A percentile compares a stretch with the other conserved stretches of the same genome.
Evolutionary conservation across 2,113 vertebrate species (phyloP).

Genomic region (Bufo gargarizans): DNA sequence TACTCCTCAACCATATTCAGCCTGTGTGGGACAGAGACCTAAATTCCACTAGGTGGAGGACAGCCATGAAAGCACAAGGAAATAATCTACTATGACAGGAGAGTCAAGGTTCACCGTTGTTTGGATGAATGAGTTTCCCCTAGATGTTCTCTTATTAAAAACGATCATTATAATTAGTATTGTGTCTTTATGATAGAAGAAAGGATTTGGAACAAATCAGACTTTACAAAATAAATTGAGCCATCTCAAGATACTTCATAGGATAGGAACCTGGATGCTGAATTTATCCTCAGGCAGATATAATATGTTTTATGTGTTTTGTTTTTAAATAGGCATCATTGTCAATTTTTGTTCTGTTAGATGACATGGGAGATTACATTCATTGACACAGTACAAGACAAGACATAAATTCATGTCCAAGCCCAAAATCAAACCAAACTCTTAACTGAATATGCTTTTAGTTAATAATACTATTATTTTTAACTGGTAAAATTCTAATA

Average conservation of each 20-base stretch:
- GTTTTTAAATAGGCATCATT: neutral
- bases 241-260: slow-evolving; percentile 30
- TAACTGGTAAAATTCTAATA: neutral
- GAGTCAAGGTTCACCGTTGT: slow-evolving; percentile 21
- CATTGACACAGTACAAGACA: neutral
- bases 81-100: slow-evolving; percentile 40
- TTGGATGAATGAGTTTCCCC: neutral
- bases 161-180: slow-evolving; percentile 41
- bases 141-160: slow-evolving; percentile 22
- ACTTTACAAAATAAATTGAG: slow-evolving; percentile 15
- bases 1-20: slow-evolving; percentile 42
- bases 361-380: slow-evolving; percentile 22
- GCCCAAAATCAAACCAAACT: neutral
- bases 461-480: neutral
- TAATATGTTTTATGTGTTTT: slow-evolving; percentile 11
- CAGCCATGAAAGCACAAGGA: slow-evolving; percentile 49
- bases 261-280: slow-evolving; percentile 21
- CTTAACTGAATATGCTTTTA: neutral
- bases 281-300: slow-evolving; percentile 10
- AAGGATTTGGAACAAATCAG: neutral
- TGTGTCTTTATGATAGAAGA: slow-evolving; percentile 36
- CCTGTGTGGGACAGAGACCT: slow-evolving; percentile 60
- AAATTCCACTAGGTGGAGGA: slow-evolving; percentile 33
- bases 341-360: slow-evolving; percentile 2
- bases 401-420: neutral